A percentile compares a stretch with the other conserved stretches of the same genome.
Conservation (phyloP, 2,888 invertebrate species). For the Pterobdella sp. region DNA sequence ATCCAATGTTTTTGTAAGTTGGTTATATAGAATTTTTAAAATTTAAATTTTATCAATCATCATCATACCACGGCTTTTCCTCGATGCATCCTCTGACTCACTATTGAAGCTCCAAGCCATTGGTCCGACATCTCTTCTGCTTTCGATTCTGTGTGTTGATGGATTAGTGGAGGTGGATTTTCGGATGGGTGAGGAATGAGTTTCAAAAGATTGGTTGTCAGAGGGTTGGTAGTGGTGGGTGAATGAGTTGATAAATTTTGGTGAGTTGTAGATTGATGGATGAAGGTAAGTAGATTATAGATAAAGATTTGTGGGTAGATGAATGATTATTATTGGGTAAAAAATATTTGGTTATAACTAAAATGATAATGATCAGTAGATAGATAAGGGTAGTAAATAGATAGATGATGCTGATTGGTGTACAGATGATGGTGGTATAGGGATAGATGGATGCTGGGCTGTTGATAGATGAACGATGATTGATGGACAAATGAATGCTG, state of each 20-base stretch:
- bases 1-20: too few species aligned
- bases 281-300: not conserved
- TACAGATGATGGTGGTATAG: too few species aligned
- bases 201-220: too few species aligned
- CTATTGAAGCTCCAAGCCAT: conserved; percentile 88
- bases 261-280: not conserved
- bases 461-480: too few species aligned
- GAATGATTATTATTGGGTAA: not conserved
- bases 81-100: conserved; percentile 70
- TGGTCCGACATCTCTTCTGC: conserved; percentile 69
- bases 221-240: not conserved
- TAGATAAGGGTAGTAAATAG: too few species aligned
- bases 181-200: not conserved
- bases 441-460: too few species aligned
- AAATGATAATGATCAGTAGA: not conserved
- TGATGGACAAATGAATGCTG: too few species aligned
- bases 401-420: too few species aligned
- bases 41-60: too few species aligned
- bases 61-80: conserved; percentile 57
- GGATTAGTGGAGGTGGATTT: not conserved
- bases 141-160: not conserved
- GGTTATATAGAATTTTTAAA: too few species aligned
- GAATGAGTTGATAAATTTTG: not conserved
- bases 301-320: not conserved
- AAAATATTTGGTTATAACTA: not conserved